Evolutionary conservation across 2,113 vertebrate genomes (phyloP).

Genomic region (Microcebus murinus): DNA sequence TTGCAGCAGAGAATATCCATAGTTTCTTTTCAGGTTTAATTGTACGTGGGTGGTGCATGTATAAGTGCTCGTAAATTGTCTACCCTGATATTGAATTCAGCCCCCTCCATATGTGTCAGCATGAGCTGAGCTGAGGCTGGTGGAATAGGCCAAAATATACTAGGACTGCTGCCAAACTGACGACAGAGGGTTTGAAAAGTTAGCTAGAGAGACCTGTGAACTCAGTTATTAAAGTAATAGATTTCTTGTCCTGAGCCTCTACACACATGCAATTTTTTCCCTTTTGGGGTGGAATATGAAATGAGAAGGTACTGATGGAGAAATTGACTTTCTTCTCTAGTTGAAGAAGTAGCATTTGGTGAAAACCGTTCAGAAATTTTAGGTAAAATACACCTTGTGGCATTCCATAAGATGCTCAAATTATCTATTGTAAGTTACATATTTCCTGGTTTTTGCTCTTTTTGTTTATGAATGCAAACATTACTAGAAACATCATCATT

Average conservation of each 20-base stretch:
- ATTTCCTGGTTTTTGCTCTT: background rate
- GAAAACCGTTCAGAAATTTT: constrained; percentile 13
- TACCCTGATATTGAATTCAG: constrained; percentile 56
- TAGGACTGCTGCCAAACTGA: constrained; percentile 41
- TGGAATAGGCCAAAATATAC: constrained; percentile 63
- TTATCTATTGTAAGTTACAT: background rate
- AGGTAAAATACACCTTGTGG: background rate
- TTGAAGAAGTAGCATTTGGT: constrained; percentile 14
- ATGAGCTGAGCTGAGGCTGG: constrained; percentile 62
- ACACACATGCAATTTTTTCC: background rate
- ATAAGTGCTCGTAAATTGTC: constrained; percentile 67
- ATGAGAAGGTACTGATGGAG: constrained; percentile 7
- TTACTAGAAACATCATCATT: background rate
- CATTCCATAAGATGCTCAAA: background rate
- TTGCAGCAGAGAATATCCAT: constrained; percentile 4
- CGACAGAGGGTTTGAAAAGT: constrained; percentile 56
- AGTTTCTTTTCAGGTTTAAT: constrained; percentile 69
- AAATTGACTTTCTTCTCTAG: constrained; percentile 27
- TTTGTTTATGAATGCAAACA: background rate
- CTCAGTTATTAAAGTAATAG: constrained; percentile 50
- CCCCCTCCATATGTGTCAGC: constrained; percentile 64
- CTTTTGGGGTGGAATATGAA: background rate
- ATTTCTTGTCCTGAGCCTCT: constrained; percentile 39
- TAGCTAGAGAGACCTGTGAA: constrained; percentile 32
- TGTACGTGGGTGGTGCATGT: constrained; percentile 70